Base-by-base conservation (phyloP, 2,888 invertebrate genomes). In the Diaprepes abbreviatus region DNA sequence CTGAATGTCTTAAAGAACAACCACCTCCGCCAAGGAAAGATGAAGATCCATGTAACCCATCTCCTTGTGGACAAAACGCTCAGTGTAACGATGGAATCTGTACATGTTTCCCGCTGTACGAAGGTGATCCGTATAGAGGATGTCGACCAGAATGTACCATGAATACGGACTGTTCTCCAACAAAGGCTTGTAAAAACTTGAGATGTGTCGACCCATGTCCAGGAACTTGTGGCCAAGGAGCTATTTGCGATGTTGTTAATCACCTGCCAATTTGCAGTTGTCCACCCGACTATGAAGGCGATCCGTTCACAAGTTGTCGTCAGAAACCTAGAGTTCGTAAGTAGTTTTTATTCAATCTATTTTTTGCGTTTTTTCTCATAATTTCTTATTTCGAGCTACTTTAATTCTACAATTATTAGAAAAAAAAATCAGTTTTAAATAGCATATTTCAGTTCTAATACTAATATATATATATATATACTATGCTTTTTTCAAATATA, bases 261-360 rank as follows among this genome's bases (percentile, higher is more conserved):
- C 95, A 95, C 79, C 93, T 92, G 80, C 94, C 95, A 1, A 89
- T 93, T 73, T 94, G 94, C 80, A 90, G 90, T 16, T 94, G 94
- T 80, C 88, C 89, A 72, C 84, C 88, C 12, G 88, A 90, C 58
- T 90, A 88, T 77, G 91, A 91, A 10, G 94, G 94, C n/a, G 92
- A 93, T 87, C 92, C 93, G 1, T 92, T 93, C 80, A 88, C 86
- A 43, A 82, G 82, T 59, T 89, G 89, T 77, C 82, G 85, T 74
- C 78, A 75, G 4, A 73, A 76, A 24, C 76, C 76, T 17, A 75
- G 60, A 73, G 73, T 69, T 24, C 77, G 78, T 79, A 72, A 72
- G 75, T 71, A 33, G 33, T n/a, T 45, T n/a, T n/a, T n/a, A n/a
- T n/a, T n/a, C n/a, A n/a, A n/a, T n/a, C n/a, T n/a, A n/a, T n/a